These are phyloP conservation scores for Caenorhabditis panamensis DNA, from an alignment of 2,888 invertebrate species.

Conservation along the genomic window DNA sequence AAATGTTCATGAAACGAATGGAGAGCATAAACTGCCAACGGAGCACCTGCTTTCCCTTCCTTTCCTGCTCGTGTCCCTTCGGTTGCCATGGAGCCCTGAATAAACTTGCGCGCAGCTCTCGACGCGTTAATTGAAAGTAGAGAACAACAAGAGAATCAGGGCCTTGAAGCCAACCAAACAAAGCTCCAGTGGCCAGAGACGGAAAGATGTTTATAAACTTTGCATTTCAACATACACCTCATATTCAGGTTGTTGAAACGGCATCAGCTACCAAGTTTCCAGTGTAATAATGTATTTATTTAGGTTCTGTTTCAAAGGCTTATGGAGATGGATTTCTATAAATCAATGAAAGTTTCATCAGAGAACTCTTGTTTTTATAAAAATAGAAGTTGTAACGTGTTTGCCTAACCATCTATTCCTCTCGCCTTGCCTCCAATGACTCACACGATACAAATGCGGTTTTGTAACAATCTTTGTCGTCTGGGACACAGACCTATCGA, in stretches of 20 bases:
- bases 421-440: background rate
- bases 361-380: background rate
- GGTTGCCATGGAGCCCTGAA: slow-evolving; percentile 34
- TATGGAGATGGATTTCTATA: background rate
- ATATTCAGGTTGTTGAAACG: too few relatives aligned
- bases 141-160: slow-evolving; percentile 1
- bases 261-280: too few relatives aligned
- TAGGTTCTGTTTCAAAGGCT: too few relatives aligned
- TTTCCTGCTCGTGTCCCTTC: slow-evolving; percentile 1
- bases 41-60: background rate
- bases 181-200: background rate
- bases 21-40: background rate
- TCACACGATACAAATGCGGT: background rate
- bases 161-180: too few relatives aligned
- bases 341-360: too few relatives aligned
- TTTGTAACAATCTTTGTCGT: background rate
- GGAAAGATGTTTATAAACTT: background rate
- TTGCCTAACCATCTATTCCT: slow-evolving; percentile 7
- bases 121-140: slow-evolving; percentile 4
- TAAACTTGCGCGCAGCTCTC: slow-evolving; percentile 14
- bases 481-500: slow-evolving; percentile 1
- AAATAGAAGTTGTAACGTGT: background rate
- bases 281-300: background rate
- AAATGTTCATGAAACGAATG: slow-evolving; percentile 1
- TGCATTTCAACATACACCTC: background rate